Conservation (phyloP, 92 coral and sea anemone genomes). For the Siderastrea siderea region DNA sequence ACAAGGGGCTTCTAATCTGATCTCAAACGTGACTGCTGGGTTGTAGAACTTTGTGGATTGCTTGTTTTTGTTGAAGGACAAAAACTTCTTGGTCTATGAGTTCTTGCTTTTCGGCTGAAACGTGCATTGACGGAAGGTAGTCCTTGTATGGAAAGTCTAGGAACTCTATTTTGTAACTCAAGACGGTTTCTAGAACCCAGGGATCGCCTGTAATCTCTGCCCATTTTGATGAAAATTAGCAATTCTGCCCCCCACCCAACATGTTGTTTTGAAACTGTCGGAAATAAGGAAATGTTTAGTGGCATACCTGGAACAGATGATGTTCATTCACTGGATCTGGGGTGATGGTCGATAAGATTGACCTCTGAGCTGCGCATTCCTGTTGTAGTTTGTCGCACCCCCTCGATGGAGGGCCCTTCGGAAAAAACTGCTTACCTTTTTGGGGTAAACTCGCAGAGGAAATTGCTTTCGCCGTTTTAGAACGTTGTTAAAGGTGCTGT, state of each 20-base stretch:
- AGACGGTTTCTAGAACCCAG: constrained; percentile 2
- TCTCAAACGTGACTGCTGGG: not conserved
- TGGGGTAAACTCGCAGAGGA: constrained; percentile 32
- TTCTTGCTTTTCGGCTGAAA: not conserved
- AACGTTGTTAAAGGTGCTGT: constrained; percentile 36
- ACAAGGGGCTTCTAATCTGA: constrained; percentile 32
- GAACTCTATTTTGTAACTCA: constrained; percentile 12
- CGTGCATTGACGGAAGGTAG: not conserved
- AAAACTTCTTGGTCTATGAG: constrained; percentile 24
- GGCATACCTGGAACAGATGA: constrained; percentile 31
- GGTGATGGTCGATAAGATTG: constrained; percentile 10
- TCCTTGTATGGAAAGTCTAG: not conserved
- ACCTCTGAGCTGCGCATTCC: constrained; percentile 4
- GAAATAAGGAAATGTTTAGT: not conserved
- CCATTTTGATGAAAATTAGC: constrained; percentile 23
- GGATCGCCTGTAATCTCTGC: not conserved
- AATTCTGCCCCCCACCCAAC: constrained; percentile 48
- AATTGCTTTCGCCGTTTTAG: constrained; percentile 57
- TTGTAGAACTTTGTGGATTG: not conserved
- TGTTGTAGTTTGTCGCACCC: constrained; percentile 35
- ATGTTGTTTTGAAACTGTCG: not conserved
- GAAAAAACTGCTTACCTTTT: constrained; percentile 7
- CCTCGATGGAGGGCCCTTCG: no score
- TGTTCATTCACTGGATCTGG: not conserved
- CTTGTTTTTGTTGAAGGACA: constrained; percentile 11